Conservation (phyloP, 2,888 invertebrate genomes). For the Pantelozetes paolii region DNA sequence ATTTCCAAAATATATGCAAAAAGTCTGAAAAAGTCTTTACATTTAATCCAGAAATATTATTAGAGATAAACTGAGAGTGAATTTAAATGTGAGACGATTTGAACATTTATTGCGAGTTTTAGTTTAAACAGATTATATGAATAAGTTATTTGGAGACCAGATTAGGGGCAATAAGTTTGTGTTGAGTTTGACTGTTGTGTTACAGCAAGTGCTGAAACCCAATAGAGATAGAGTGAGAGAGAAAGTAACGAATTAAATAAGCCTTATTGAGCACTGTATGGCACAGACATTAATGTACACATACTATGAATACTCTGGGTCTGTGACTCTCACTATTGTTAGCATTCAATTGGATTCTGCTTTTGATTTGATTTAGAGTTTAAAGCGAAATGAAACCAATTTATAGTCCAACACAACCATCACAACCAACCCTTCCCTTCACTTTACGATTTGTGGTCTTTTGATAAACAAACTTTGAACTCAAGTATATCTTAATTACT, state of each 20-base stretch:
- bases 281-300: background rate
- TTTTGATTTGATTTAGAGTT: conserved; percentile 25
- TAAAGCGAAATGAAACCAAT: conserved; percentile 14
- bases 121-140: conserved; percentile 26
- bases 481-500: background rate
- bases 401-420: background rate
- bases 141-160: conserved; percentile 26
- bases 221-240: background rate
- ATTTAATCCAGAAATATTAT: too few species aligned
- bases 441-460: conserved; percentile 7
- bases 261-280: background rate
- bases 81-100: background rate
- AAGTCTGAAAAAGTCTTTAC: too few species aligned
- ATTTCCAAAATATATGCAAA: too few species aligned
- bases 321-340: background rate
- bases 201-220: background rate
- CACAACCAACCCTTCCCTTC: conserved; percentile 36
- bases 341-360: too few species aligned
- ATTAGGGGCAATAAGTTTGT: conserved; percentile 25
- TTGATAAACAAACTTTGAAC: conserved; percentile 5
- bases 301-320: background rate
- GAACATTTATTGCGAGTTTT: background rate
- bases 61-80: too few species aligned
- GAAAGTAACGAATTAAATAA: conserved; percentile 22
- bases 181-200: background rate